Base-by-base conservation (phyloP, 2,797 vertebrate genomes). In the Catostomus latipinnis region DNA sequence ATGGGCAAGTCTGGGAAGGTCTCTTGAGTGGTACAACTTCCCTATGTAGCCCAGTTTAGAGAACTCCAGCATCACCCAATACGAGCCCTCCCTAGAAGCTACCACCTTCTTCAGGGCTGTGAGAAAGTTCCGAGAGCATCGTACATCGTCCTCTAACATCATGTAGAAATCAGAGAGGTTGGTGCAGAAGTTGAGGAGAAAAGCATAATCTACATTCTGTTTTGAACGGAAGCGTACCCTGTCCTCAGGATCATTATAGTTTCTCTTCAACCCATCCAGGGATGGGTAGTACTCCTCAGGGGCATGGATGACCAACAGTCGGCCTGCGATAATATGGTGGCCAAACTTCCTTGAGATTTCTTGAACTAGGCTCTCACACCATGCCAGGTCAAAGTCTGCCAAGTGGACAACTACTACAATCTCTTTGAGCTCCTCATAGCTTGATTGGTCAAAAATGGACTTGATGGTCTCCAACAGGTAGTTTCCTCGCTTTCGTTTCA, bases 41-140 rank as follows among this genome's bases (percentile, higher is more conserved):
- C 98, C 98, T 73, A 99, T 99, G 90, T 99, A 99, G 4, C 98
- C 98, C 84, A 99, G 93, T 86, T 99, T 99, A 78, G 98, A 99
- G 90, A 99, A 99, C 86, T 99, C 98, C 88, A 99, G 89, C n/a
- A 96, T 99, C 82, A 99, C 97, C 98, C 98, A 99, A 82, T 98
- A 98, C 16, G 97, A 97, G 58, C 97, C 96, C 88, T 98, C 96
- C 75, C 96, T 90, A 67, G 98, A 99, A 34, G 96, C 93, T 87
- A 99, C 95, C 74, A 99, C 97, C 93, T 99, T 99, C 89, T 98
- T 98, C 86, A 99, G 93, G 18, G 95, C 93, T 4, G 96, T 96
- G 89, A 99, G 94, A 86, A 98, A 99, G 89, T 99, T 98, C 88
- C 94, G 95, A 62, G 98, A 96, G 89, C 98, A 99, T 74, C 94